Conservation (phyloP, 2,888 invertebrate species). For the Odontocolon sp. region DNA sequence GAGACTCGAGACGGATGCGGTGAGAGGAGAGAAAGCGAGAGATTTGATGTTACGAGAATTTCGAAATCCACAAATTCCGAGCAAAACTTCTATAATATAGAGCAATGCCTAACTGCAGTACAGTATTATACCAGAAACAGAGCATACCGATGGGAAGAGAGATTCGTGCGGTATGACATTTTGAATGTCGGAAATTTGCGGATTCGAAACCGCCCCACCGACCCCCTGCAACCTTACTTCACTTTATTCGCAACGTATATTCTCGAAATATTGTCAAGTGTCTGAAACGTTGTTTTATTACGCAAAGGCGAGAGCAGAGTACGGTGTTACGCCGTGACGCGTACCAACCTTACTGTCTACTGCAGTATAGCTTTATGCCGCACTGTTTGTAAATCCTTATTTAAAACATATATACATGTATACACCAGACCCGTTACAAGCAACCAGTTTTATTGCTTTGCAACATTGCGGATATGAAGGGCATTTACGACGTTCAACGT, state of each 20-base stretch:
- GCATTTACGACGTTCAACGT: slow-evolving; percentile 51
- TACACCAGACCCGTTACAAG: slow-evolving; percentile 6
- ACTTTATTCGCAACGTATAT: slow-evolving; percentile 15
- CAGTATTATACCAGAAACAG: too few species aligned
- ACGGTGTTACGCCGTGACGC: not conserved
- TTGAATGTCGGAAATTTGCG: slow-evolving; percentile 22
- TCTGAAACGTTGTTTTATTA: slow-evolving; percentile 6
- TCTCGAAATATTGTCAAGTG: slow-evolving; percentile 25
- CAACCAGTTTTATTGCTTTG: slow-evolving; percentile 48
- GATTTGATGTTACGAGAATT: slow-evolving; percentile 21
- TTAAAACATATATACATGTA: slow-evolving; percentile 24
- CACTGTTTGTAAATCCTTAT: slow-evolving; percentile 36
- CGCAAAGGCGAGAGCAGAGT: not conserved
- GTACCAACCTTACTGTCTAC: not conserved
- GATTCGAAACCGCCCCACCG: not conserved
- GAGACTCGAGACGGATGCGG: not conserved
- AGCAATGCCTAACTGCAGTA: too few species aligned
- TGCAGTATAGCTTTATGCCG: slow-evolving; percentile 12
- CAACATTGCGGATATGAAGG: slow-evolving; percentile 42
- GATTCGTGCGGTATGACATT: slow-evolving; percentile 27
- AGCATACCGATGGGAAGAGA: not conserved
- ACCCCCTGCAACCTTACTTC: not conserved
- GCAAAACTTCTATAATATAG: slow-evolving; percentile 6
- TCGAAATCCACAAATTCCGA: slow-evolving; percentile 4
- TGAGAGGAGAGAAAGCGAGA: not conserved